These are phyloP conservation scores for Andrena dorsata DNA, from an alignment of 2,888 invertebrate genomes.

Conservation along the genomic window DNA sequence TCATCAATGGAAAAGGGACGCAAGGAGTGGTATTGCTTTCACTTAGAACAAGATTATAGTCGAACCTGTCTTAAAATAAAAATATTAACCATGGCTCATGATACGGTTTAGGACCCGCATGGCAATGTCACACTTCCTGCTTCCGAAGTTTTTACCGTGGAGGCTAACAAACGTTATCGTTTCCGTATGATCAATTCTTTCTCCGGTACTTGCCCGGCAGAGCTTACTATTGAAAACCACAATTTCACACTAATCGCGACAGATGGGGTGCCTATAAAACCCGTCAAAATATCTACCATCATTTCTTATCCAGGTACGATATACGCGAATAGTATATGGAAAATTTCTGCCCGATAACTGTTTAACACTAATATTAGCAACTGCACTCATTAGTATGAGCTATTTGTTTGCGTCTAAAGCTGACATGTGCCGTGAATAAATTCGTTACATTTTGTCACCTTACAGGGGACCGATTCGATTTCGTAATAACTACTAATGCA, in stretches of 20 bases:
- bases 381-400: neutral
- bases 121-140: conserved; percentile 72
- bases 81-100: neutral
- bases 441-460: neutral
- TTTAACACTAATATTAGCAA: neutral
- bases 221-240: conserved; percentile 86
- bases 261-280: conserved; percentile 86
- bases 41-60: neutral
- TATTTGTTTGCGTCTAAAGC: neutral
- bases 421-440: neutral
- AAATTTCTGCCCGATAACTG: no score
- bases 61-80: neutral
- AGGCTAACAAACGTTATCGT: conserved; percentile 85
- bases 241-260: conserved; percentile 86
- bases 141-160: conserved; percentile 78
- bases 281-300: conserved; percentile 81
- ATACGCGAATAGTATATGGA: conserved; percentile 60
- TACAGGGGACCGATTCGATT: conserved; percentile 88
- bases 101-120: neutral
- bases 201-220: conserved; percentile 86
- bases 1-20: conserved; percentile 80
- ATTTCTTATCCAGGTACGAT: conserved; percentile 52
- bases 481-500: conserved; percentile 86
- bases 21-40: conserved; percentile 11
- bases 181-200: conserved; percentile 87